A percentile compares a stretch with the other conserved stretches of the same genome.
These are phyloP conservation scores for Drosophila kanekoi DNA, from an alignment of 2,888 invertebrate species.

Conservation along the genomic window DNA sequence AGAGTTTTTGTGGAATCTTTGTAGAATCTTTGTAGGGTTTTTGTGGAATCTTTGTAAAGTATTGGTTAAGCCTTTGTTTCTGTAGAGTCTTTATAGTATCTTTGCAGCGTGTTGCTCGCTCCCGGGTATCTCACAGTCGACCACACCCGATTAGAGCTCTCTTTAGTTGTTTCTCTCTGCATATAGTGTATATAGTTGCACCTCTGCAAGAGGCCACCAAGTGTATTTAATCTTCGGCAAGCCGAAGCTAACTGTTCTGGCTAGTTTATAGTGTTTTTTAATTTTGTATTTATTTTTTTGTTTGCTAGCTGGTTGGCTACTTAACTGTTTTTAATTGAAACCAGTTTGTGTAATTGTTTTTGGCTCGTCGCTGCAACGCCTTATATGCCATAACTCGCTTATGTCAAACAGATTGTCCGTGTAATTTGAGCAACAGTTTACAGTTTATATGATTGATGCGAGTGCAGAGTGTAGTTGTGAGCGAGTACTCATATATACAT, in stretches of 20 bases:
- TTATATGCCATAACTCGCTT: constrained; percentile 71
- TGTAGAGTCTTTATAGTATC: no score
- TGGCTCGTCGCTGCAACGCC: constrained; percentile 42
- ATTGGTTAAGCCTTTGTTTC: no score
- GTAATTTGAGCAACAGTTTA: constrained; percentile 60
- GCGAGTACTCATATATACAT: constrained; percentile 10
- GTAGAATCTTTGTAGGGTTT: no score
- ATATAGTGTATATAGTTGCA: no score
- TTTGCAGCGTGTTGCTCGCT: no score
- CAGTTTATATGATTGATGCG: constrained; percentile 22
- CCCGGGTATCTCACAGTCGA: no score
- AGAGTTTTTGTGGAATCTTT: no score
- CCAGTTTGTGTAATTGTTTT: constrained; percentile 78
- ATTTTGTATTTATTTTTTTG: constrained; percentile 13
- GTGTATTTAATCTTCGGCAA: background rate
- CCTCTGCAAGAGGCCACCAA: background rate
- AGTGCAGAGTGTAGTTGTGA: background rate
- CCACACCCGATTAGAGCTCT: no score
- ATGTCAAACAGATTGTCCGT: constrained; percentile 77
- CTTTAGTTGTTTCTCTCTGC: no score
- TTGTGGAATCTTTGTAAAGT: no score
- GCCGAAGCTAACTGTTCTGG: background rate
- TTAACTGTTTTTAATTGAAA: constrained; percentile 79
- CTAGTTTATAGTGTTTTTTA: no score
- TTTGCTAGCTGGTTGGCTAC: constrained; percentile 32